Percentiles rank a stretch among this genome's conserved stretches.
Conservation (phyloP, 2,888 invertebrate species). For the Drosophila monieri region DNA sequence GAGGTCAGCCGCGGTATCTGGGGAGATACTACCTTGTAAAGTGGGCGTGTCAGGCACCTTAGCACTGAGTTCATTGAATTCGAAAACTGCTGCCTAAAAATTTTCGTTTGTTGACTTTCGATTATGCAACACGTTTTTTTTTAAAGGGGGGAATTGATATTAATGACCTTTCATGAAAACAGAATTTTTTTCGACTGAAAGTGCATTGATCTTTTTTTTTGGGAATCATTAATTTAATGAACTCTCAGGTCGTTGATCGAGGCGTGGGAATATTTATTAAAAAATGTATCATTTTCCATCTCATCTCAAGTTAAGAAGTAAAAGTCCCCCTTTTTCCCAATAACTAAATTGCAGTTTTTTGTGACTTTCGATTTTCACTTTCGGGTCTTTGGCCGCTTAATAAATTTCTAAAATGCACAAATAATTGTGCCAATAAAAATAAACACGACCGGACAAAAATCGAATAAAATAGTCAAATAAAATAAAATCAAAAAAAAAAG, state of each 20-base stretch:
- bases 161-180: slow-evolving; percentile 20
- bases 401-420: slow-evolving; percentile 78
- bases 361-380: slow-evolving; percentile 47
- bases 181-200: slow-evolving; percentile 12
- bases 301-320: no score
- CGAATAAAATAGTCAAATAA: slow-evolving; percentile 14
- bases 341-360: no score
- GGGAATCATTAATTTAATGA: background rate
- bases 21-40: slow-evolving; percentile 55
- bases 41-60: slow-evolving; percentile 59
- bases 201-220: slow-evolving; percentile 33
- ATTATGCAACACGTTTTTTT: slow-evolving; percentile 35
- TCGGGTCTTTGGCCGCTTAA: slow-evolving; percentile 67
- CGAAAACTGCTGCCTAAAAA: slow-evolving; percentile 19
- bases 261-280: slow-evolving; percentile 30
- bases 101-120: slow-evolving; percentile 24
- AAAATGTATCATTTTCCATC: no score
- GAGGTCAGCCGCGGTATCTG: slow-evolving; percentile 70
- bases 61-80: slow-evolving; percentile 35
- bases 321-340: no score
- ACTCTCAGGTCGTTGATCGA: slow-evolving; percentile 15
- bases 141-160: slow-evolving; percentile 12
- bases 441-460: slow-evolving; percentile 54
- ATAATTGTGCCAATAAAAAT: slow-evolving; percentile 79
- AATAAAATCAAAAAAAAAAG: slow-evolving; percentile 20